Percentiles rank a stretch among this genome's conserved stretches.
These are phyloP conservation scores for Germaria angustata DNA, from an alignment of 2,888 invertebrate genomes.

Conservation along the genomic window DNA sequence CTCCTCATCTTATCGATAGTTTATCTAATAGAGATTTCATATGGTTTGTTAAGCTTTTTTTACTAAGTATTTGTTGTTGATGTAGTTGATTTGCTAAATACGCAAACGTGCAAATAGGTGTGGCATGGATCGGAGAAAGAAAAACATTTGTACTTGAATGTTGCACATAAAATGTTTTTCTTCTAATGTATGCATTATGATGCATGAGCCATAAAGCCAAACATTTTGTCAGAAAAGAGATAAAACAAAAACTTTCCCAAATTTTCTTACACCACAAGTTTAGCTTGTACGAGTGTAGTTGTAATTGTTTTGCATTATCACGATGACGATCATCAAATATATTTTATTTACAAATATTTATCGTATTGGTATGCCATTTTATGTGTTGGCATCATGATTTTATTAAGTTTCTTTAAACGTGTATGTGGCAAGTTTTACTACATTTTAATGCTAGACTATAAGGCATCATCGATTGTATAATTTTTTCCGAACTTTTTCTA, in stretches of 20 bases:
- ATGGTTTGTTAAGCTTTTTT: background rate
- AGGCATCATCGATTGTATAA: slow-evolving; percentile 55
- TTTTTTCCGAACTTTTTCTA: slow-evolving; percentile 7
- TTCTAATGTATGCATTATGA: slow-evolving; percentile 22
- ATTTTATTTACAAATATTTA: slow-evolving; percentile 38
- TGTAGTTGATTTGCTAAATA: slow-evolving; percentile 59
- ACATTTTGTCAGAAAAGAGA: slow-evolving; percentile 14
- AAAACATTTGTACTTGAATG: slow-evolving; percentile 39
- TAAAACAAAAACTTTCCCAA: slow-evolving; percentile 12
- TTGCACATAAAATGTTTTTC: slow-evolving; percentile 5
- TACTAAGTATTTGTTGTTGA: background rate
- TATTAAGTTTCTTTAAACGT: slow-evolving; percentile 24
- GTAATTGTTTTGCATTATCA: slow-evolving; percentile 24
- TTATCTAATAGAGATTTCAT: slow-evolving; percentile 53
- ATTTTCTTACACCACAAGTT: background rate
- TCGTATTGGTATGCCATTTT: background rate
- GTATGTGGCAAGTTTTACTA: slow-evolving; percentile 22
- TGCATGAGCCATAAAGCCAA: slow-evolving; percentile 34
- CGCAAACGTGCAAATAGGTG: slow-evolving; percentile 62
- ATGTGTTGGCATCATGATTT: slow-evolving; percentile 38
- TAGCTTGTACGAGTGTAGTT: background rate
- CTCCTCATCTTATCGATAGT: slow-evolving; percentile 49
- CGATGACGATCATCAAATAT: slow-evolving; percentile 39
- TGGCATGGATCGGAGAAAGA: slow-evolving; percentile 26
- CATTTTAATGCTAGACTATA: slow-evolving; percentile 52